Base-by-base conservation (phyloP, 2,888 invertebrate genomes). In the Drosophila pseudotakahashii region DNA sequence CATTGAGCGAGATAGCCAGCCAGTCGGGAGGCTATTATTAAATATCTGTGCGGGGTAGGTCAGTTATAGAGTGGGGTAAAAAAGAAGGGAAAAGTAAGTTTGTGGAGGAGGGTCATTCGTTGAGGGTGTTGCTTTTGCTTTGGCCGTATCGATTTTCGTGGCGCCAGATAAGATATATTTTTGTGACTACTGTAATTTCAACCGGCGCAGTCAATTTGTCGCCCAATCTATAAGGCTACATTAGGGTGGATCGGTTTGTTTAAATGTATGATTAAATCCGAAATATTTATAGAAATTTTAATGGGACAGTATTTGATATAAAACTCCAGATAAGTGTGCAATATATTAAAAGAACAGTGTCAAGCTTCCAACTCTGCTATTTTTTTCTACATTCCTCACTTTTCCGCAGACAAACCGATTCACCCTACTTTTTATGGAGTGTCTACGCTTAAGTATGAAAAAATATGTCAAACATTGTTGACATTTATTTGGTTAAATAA, bases 121-220 rank as follows among this genome's bases (percentile, higher is more conserved):
- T 14, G 16, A 9, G 16, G 52, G n/a, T 26, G 14, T 32, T 42
- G 48, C 19, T n/a, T 41, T 42, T 32, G 19, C 16, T 32, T 6
- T 44, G 26, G 39, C 26, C 13, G 0, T 66, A 68, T 68, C 57
- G 68, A 67, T 68, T 68, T 68, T 57, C 13, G 10, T 57, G 68
- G 68, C 68, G 68, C 57, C 68, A 67, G 68, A 67, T 68, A 68
- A 68, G 68, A 68, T 62, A 42, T 59, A n/a, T 51, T 36, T 45
- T 30, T 50, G 41, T 16, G 42, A 52, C 55, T 51, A 36, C 26
- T 14, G 30, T 45, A 57, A 57, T 41, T 57, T 57, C 68, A 47
- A 45, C 45, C 55, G 51, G 37, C 13, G 45, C 51, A 67, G 67
- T 66, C 68, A 66, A 66, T 67, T 66, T 52, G 68, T 68, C 57